phyloP scores from a whole-genome alignment of 1,140 invertebrate genomes.

The Mizuhopecten yessoensis region DNA sequence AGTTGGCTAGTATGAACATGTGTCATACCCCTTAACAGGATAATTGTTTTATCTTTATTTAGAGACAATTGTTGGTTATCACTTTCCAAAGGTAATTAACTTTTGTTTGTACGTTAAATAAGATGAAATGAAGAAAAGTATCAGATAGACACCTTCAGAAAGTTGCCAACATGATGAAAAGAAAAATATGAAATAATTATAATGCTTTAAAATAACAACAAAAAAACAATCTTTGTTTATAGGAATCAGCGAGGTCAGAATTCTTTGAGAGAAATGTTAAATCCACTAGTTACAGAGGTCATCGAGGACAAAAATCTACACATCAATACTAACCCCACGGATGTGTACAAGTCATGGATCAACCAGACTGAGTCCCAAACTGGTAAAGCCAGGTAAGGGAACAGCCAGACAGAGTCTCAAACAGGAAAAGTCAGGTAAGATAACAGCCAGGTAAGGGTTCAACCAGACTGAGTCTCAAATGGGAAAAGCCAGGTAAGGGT shows the following conservation, averaged over 20 bases:
- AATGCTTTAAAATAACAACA: too few species aligned
- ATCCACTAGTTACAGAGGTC: slow-evolving; percentile 88
- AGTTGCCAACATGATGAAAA: too few species aligned
- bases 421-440: slow-evolving; percentile 79
- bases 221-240: slow-evolving; percentile 47
- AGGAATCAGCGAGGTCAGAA: slow-evolving; percentile 88
- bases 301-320: slow-evolving; percentile 88
- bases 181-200: too few species aligned
- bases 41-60: too few species aligned
- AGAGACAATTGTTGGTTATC: too few species aligned
- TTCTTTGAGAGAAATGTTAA: slow-evolving; percentile 88
- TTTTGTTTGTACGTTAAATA: too few species aligned
- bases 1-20: too few species aligned
- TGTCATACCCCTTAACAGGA: too few species aligned
- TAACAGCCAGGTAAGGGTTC: neutral
- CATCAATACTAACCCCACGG: slow-evolving; percentile 91
- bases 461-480: too few species aligned
- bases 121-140: too few species aligned
- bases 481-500: neutral
- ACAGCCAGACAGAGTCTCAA: neutral
- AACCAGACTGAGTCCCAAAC: slow-evolving; percentile 91
- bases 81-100: too few species aligned
- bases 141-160: too few species aligned
- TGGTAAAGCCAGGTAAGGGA: slow-evolving; percentile 85
- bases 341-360: slow-evolving; percentile 92